phyloP scores from a whole-genome alignment of 2,113 vertebrate species.

The Anoura caudifer region DNA sequence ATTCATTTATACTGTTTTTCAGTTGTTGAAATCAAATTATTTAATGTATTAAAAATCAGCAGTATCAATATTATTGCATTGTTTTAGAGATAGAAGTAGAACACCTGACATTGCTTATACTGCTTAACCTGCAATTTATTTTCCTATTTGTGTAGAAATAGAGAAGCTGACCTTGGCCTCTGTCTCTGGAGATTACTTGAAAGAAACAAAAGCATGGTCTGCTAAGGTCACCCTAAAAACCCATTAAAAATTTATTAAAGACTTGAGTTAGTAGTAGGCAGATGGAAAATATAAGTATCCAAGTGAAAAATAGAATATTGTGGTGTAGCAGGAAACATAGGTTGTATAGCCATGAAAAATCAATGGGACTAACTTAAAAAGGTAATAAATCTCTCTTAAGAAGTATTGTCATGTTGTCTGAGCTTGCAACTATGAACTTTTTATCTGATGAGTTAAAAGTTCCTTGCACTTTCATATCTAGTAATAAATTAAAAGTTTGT shows the following conservation, averaged over 20 bases:
- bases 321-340: slow-evolving; percentile 38
- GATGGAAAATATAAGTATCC: slow-evolving; percentile 53
- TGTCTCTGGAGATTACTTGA: slow-evolving; percentile 53
- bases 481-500: not conserved
- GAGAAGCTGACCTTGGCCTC: slow-evolving; percentile 36
- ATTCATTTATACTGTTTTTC: not conserved
- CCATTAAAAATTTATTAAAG: slow-evolving; percentile 50
- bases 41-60: not conserved
- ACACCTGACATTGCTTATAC: not conserved
- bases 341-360: slow-evolving; percentile 54
- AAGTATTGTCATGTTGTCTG: slow-evolving; percentile 56
- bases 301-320: slow-evolving; percentile 57
- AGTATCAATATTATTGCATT: not conserved
- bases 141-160: slow-evolving; percentile 64
- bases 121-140: slow-evolving; percentile 58
- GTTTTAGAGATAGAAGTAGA: not conserved
- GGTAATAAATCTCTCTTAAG: slow-evolving; percentile 59
- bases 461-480: slow-evolving; percentile 9
- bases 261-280: slow-evolving; percentile 48
- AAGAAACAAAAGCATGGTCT: slow-evolving; percentile 46
- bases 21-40: not conserved
- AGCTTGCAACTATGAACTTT: slow-evolving; percentile 37
- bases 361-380: slow-evolving; percentile 51
- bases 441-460: slow-evolving; percentile 41
- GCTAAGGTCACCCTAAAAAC: slow-evolving; percentile 58